A percentile compares a stretch with the other conserved stretches of the same genome.
phyloP scores from a whole-genome alignment of 2,888 invertebrate genomes.

The Magallana nippona region DNA sequence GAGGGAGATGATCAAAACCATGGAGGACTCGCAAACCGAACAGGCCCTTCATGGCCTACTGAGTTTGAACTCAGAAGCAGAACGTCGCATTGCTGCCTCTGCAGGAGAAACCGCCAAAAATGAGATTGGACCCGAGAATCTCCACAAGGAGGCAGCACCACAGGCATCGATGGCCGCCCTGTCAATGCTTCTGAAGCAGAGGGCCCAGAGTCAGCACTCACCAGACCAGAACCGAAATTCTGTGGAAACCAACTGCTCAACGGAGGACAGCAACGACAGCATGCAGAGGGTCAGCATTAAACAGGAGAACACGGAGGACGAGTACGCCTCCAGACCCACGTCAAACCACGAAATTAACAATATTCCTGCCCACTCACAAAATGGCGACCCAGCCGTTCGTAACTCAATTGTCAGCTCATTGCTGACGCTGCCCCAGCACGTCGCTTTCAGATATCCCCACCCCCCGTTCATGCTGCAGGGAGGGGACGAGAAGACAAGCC shows the following conservation, averaged over 20 bases:
- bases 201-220: slow-evolving; percentile 60
- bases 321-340: slow-evolving; percentile 13
- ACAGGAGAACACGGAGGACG: slow-evolving; percentile 37
- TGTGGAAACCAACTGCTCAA: slow-evolving; percentile 44
- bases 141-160: slow-evolving; percentile 57
- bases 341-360: slow-evolving; percentile 38
- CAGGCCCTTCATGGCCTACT: slow-evolving; percentile 79
- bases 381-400: slow-evolving; percentile 26
- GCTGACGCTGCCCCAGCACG: slow-evolving; percentile 47
- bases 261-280: slow-evolving; percentile 46
- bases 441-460: slow-evolving; percentile 48
- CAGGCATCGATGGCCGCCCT: slow-evolving; percentile 73
- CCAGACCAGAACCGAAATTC: slow-evolving; percentile 42
- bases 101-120: slow-evolving; percentile 39
- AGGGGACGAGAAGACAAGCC: slow-evolving; percentile 38
- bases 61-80: slow-evolving; percentile 75
- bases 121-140: slow-evolving; percentile 52
- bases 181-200: slow-evolving; percentile 69
- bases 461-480: slow-evolving; percentile 41
- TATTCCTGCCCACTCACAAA: slow-evolving; percentile 44
- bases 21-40: slow-evolving; percentile 79
- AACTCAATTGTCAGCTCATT: slow-evolving; percentile 46
- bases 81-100: slow-evolving; percentile 47
- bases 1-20: slow-evolving; percentile 78
- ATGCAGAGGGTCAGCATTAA: slow-evolving; percentile 28